These are phyloP conservation scores for Catharus minimus DNA, from an alignment of 2,113 vertebrate species.

Conservation along the genomic window DNA sequence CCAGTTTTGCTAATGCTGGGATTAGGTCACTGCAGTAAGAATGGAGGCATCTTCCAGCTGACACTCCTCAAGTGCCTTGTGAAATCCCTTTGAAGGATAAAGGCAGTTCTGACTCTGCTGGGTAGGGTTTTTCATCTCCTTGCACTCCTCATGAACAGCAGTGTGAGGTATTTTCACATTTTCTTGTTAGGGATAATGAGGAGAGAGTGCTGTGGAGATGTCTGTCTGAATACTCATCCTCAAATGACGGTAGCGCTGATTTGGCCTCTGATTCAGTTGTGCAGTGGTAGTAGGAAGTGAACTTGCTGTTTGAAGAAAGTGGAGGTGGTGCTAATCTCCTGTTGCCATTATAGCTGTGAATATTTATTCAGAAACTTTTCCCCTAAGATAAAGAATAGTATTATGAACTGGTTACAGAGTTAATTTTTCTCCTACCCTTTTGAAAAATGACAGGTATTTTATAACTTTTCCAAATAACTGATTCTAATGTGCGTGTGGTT, in stretches of 20 bases:
- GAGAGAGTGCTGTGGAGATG: not conserved
- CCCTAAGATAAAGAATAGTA: not conserved
- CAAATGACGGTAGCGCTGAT: not conserved
- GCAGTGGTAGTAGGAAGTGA: not conserved
- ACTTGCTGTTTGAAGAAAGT: not conserved
- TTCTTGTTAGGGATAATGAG: not conserved
- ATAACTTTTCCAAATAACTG: not conserved
- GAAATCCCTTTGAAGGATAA: not conserved
- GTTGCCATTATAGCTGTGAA: not conserved
- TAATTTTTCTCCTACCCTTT: not conserved
- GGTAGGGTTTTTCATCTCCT: not conserved
- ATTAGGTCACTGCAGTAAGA: not conserved
- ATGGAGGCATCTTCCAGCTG: not conserved
- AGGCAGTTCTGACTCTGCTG: not conserved
- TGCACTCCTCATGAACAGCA: not conserved
- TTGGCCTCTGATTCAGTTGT: not conserved
- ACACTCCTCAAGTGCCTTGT: not conserved
- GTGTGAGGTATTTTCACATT: not conserved
- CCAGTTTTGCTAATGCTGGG: not conserved
- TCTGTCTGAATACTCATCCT: not conserved
- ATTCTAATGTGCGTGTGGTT: not conserved
- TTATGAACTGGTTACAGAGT: not conserved
- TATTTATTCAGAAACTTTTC: not conserved
- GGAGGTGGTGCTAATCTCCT: not conserved
- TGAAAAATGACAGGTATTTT: not conserved